Evolutionary conservation across 2,113 vertebrate species (phyloP).

Genomic region (Paralichthys olivaceus): DNA sequence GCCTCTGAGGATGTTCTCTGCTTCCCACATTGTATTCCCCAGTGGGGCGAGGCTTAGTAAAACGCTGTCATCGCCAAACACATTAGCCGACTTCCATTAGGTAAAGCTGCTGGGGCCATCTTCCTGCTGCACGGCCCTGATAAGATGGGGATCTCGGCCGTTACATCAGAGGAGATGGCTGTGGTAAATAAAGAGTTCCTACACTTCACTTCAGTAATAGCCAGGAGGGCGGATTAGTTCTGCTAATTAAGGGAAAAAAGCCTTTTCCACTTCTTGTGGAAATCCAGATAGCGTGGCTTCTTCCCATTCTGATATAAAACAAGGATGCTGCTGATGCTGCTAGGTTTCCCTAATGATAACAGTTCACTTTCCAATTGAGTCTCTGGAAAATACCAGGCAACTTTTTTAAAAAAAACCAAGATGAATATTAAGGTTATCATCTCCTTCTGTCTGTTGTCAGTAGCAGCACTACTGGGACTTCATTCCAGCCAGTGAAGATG

Average conservation of each 20-base stretch:
- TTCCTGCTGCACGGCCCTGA: constrained; percentile 70
- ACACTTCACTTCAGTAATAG: constrained; percentile 55
- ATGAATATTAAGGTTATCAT: no score
- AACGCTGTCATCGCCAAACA: constrained; percentile 54
- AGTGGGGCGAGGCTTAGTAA: constrained; percentile 22
- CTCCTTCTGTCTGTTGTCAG: constrained; percentile 1
- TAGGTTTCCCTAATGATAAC: constrained; percentile 40
- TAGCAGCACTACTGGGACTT: not conserved
- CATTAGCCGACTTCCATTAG: constrained; percentile 72
- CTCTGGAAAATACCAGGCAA: not conserved
- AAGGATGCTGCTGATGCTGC: constrained; percentile 30
- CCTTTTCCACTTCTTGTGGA: constrained; percentile 48
- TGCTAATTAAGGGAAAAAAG: constrained; percentile 47
- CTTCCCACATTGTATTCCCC: constrained; percentile 28
- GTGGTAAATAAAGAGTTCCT: constrained; percentile 72
- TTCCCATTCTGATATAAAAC: constrained; percentile 36
- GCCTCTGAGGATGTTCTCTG: constrained; percentile 18
- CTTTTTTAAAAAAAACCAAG: not conserved
- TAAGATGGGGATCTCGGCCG: constrained; percentile 70
- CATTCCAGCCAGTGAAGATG: constrained; percentile 1
- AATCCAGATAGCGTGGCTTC: constrained; percentile 33
- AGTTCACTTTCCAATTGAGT: constrained; percentile 32
- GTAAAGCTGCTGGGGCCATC: constrained; percentile 47
- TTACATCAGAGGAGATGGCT: constrained; percentile 60
- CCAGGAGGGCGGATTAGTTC: constrained; percentile 54